These are phyloP conservation scores for Nyctibius grandis DNA, from an alignment of 2,797 vertebrate species.

Conservation along the genomic window DNA sequence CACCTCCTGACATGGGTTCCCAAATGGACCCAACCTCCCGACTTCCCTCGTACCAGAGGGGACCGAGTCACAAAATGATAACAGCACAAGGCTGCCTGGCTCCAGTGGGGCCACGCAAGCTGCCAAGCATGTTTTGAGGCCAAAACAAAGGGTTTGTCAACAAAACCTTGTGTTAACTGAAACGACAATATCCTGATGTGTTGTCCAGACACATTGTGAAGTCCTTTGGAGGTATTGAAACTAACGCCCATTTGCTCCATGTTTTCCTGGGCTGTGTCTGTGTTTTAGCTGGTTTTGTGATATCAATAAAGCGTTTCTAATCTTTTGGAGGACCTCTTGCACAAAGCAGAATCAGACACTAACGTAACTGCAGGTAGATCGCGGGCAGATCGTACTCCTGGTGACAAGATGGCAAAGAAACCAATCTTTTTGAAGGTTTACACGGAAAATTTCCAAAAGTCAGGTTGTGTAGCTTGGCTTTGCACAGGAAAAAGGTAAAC, in stretches of 20 bases:
- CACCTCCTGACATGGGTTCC: not conserved
- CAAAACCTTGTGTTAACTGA: not conserved
- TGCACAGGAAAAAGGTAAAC: not conserved
- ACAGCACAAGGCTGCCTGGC: not conserved
- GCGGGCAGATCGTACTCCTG: not conserved
- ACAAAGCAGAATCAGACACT: not conserved
- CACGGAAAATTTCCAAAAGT: not conserved
- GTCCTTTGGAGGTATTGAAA: not conserved
- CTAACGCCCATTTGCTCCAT: fast-evolving
- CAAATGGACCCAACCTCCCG: not conserved
- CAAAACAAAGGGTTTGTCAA: not conserved
- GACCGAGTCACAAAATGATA: fast-evolving
- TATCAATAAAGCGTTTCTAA: not conserved
- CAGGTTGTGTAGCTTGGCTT: not conserved
- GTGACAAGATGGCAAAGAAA: not conserved
- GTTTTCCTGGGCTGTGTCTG: not conserved
- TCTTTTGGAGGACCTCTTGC: not conserved
- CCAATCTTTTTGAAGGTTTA: not conserved
- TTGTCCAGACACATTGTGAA: not conserved
- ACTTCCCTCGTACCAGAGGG: not conserved
- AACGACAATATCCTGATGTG: fast-evolving
- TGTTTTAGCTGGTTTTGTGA: not conserved
- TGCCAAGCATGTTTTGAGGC: not conserved
- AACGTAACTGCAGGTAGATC: not conserved
- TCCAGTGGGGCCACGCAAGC: not conserved